Conservation (phyloP, 1,140 invertebrate genomes). For the Brachionus rubens region DNA sequence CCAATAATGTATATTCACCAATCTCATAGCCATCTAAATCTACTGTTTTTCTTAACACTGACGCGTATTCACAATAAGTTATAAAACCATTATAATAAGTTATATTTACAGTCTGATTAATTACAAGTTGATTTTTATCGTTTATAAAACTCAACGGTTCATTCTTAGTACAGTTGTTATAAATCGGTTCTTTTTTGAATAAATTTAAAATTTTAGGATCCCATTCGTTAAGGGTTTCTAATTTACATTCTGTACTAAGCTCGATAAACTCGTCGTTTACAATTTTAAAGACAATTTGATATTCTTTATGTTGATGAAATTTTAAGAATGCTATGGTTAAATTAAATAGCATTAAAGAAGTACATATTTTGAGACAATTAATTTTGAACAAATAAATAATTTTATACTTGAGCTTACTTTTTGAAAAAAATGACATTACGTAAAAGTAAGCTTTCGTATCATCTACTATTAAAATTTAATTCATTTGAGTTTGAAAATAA, state of each 20-base stretch:
- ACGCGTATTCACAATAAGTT: neutral
- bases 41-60: neutral
- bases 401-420: too few relatives aligned
- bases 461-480: too few relatives aligned
- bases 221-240: conserved; percentile 18
- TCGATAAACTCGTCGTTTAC: too few relatives aligned
- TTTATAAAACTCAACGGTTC: neutral
- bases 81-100: conserved; percentile 8
- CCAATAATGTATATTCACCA: neutral
- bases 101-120: conserved; percentile 31
- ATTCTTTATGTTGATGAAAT: too few relatives aligned
- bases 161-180: conserved; percentile 2
- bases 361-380: too few relatives aligned
- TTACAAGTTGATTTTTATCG: neutral
- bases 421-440: too few relatives aligned
- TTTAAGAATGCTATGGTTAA: too few relatives aligned
- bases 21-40: neutral
- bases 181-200: neutral
- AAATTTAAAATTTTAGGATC: conserved; percentile 13
- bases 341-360: too few relatives aligned
- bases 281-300: too few relatives aligned
- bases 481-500: too few relatives aligned
- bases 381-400: too few relatives aligned
- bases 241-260: neutral
- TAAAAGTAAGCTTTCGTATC: too few relatives aligned